Conservation (phyloP, 2,888 invertebrate genomes). For the Spatulosminthurus flaviceps region DNA sequence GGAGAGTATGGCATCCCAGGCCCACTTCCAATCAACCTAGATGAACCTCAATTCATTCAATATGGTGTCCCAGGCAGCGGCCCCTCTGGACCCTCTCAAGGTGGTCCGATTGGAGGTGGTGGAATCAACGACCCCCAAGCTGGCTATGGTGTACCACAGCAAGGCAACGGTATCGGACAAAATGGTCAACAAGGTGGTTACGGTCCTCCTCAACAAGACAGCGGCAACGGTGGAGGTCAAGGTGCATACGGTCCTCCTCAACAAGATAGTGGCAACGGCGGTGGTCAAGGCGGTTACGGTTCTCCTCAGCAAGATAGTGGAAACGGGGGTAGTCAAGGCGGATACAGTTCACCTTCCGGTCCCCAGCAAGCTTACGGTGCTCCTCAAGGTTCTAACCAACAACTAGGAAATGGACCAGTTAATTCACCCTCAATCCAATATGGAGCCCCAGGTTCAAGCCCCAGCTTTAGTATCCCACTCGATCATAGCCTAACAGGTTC, state of each 20-base stretch:
- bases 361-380: too few relatives aligned
- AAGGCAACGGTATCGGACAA: neutral
- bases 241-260: neutral
- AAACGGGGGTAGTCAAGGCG: neutral
- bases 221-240: neutral
- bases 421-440: neutral
- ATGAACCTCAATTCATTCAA: too few relatives aligned
- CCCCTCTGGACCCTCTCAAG: too few relatives aligned
- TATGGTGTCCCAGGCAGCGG: too few relatives aligned
- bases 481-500: too few relatives aligned
- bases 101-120: too few relatives aligned
- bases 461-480: too few relatives aligned
- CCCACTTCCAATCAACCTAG: too few relatives aligned
- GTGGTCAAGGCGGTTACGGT: neutral
- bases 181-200: neutral
- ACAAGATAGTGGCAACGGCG: neutral
- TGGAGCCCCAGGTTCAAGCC: neutral
- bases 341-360: neutral
- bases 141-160: neutral
- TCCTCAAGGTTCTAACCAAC: neutral
- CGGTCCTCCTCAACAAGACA: constrained; percentile 1
- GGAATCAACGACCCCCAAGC: too few relatives aligned
- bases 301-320: neutral
- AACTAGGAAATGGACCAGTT: neutral
- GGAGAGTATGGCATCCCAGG: too few relatives aligned